phyloP scores from a whole-genome alignment of 2,888 invertebrate genomes.

The Yponomeuta cagnagella region DNA sequence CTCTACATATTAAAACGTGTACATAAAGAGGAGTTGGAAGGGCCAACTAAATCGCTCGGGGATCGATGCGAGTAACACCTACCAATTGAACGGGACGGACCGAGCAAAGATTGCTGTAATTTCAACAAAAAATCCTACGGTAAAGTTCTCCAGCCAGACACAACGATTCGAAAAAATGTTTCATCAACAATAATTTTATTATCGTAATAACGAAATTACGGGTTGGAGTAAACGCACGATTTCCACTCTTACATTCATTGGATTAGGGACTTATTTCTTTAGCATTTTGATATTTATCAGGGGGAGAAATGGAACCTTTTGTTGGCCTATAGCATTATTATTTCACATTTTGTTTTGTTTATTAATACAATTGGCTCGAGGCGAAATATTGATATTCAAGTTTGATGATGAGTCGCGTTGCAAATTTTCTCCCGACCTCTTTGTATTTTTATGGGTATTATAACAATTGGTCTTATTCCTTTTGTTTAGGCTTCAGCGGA shows the following conservation, averaged over 20 bases:
- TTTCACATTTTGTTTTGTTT: slow-evolving; percentile 77
- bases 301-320: slow-evolving; percentile 76
- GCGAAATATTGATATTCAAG: slow-evolving; percentile 77
- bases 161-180: slow-evolving; percentile 72
- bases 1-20: slow-evolving; percentile 21
- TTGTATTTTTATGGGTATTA: slow-evolving; percentile 67
- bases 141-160: slow-evolving; percentile 73
- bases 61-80: slow-evolving; percentile 45
- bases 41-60: slow-evolving; percentile 41
- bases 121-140: slow-evolving; percentile 67
- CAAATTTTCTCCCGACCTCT: slow-evolving; percentile 56
- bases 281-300: slow-evolving; percentile 53
- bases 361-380: slow-evolving; percentile 76
- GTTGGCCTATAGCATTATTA: slow-evolving; percentile 76
- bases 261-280: slow-evolving; percentile 55
- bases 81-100: slow-evolving; percentile 59
- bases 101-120: slow-evolving; percentile 68
- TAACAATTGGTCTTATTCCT: slow-evolving; percentile 56
- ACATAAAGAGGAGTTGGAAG: slow-evolving; percentile 30
- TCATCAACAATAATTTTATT: slow-evolving; percentile 76
- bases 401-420: slow-evolving; percentile 70
- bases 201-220: slow-evolving; percentile 75
- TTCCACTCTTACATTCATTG: slow-evolving; percentile 54
- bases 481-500: slow-evolving; percentile 45
- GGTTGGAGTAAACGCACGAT: slow-evolving; percentile 55